Base-by-base conservation (phyloP, 2,797 vertebrate genomes). In the Gymnothorax javanicus region DNA sequence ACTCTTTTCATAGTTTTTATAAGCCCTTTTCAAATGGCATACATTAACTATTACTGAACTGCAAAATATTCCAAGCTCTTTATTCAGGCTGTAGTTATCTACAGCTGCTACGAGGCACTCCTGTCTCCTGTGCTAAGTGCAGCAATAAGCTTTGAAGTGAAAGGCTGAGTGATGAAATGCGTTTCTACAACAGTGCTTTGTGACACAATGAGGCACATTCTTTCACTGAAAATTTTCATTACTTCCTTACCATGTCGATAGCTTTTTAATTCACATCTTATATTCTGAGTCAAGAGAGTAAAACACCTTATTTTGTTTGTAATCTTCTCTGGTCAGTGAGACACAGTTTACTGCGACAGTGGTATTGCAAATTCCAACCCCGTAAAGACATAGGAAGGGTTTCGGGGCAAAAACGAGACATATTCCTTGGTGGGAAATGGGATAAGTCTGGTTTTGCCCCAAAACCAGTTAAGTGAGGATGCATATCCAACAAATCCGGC, bases 201-300 rank as follows among this genome's bases (percentile, higher is more conserved):
- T 20, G 82, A 87, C 82, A 87, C 13, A 33, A 86, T 73, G 43
- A 56, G 77, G 58, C 71, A 25, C 27, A 58, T n/a, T 79, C 57
- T 87, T n/a, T 9, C 67, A 84, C 58, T 73, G 86, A 86, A 81
- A 81, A 85, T 87, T 83, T 25, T 60, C 82, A 82, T 81, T 79
- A 50, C 50, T 20, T 54, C 15, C 8, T 13, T 54, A 23, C 23
- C 33, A 43, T 75, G 4, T 23, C 0, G 20, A 83, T 9, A 13
- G 2, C 27, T 54, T 8, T 7, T 7, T 56, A 75, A 33, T 33
- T 2, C n/a, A 75, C 52, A 67, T 85, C 59, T 73, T 62, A n/a
- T 56, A 23, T 59, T 73, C 20, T 12, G 27, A 33, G 12, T 50
- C 8, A 43, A 67, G 20, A 52, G 33, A 9, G 20, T 23, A 67